Conservation (phyloP, 2,113 vertebrate species). For the Syngnathus scovelli region DNA sequence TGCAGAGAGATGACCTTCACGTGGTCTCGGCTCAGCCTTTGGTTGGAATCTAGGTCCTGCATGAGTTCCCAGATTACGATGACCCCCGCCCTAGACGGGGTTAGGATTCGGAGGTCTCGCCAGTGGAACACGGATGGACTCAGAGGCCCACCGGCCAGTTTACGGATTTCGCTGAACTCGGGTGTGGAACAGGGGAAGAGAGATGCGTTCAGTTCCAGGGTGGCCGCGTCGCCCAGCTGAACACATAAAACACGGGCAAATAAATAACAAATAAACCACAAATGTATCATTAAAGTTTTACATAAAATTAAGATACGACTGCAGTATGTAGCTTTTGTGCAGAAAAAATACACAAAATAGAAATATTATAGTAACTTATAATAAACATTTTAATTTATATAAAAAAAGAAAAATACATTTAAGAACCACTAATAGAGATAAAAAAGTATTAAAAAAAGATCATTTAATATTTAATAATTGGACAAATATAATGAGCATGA, state of each 20-base stretch:
- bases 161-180: constrained; percentile 63
- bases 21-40: constrained; percentile 19
- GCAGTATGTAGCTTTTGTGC: background rate
- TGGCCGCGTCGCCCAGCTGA: constrained; percentile 6
- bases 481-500: background rate
- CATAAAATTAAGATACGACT: too few relatives aligned
- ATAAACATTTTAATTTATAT: background rate
- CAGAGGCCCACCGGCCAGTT: constrained; percentile 62
- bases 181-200: background rate
- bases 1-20: constrained; percentile 73
- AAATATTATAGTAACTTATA: background rate
- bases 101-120: constrained; percentile 64
- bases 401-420: background rate
- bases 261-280: background rate
- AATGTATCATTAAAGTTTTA: background rate
- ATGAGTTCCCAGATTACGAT: constrained; percentile 76
- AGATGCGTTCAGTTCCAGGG: background rate
- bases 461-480: too few relatives aligned
- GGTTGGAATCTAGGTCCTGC: background rate
- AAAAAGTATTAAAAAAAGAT: too few relatives aligned
- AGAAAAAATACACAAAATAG: background rate
- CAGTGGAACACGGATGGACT: constrained; percentile 80
- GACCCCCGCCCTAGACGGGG: constrained; percentile 69
- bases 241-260: background rate
- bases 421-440: too few relatives aligned